Evolutionary conservation across 2,797 vertebrate genomes (phyloP).

Genomic region (Melanogrammus aeglefinus): DNA sequence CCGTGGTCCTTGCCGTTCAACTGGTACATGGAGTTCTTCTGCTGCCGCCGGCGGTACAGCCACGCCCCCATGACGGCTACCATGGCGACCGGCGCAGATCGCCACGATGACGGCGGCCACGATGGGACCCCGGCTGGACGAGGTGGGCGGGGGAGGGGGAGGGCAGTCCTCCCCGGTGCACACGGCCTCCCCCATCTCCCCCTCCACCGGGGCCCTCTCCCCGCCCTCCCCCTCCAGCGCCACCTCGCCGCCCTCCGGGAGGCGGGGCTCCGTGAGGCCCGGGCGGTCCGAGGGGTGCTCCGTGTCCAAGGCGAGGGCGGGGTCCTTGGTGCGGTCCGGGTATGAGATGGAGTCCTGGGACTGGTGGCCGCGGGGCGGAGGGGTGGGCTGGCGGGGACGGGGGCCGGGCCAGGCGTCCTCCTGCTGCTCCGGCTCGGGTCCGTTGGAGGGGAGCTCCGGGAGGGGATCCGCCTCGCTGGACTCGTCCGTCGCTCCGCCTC

Average conservation of each 20-base stretch:
- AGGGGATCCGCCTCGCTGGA: constrained; percentile 68
- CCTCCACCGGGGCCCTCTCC: constrained; percentile 68
- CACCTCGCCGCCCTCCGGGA: constrained; percentile 36
- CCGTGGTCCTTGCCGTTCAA: constrained; percentile 85
- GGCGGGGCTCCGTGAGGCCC: constrained; percentile 43
- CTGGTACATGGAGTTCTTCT: constrained; percentile 90
- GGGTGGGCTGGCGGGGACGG: constrained; percentile 17
- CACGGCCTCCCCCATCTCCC: constrained; percentile 60
- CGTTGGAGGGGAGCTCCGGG: constrained; percentile 37
- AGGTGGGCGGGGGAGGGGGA: constrained; percentile 58
- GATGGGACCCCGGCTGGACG: constrained; percentile 72
- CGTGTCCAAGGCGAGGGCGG: constrained; percentile 56
- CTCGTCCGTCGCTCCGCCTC: constrained; percentile 51
- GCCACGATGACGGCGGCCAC: constrained; percentile 81
- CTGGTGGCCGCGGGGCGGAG: constrained; percentile 19
- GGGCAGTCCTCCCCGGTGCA: constrained; percentile 76
- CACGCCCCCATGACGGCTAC: constrained; percentile 77
- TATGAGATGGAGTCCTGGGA: constrained; percentile 49
- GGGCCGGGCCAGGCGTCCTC: constrained; percentile 32
- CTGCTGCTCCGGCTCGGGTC: constrained; percentile 24
- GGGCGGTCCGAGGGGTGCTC: constrained; percentile 53
- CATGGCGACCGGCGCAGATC: constrained; percentile 74
- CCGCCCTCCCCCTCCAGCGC: constrained; percentile 67
- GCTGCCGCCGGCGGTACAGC: constrained; percentile 85
- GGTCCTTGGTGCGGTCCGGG: constrained; percentile 59